Base-by-base conservation (phyloP, 2,113 vertebrate genomes). In the Pycnonotus jocosus region DNA sequence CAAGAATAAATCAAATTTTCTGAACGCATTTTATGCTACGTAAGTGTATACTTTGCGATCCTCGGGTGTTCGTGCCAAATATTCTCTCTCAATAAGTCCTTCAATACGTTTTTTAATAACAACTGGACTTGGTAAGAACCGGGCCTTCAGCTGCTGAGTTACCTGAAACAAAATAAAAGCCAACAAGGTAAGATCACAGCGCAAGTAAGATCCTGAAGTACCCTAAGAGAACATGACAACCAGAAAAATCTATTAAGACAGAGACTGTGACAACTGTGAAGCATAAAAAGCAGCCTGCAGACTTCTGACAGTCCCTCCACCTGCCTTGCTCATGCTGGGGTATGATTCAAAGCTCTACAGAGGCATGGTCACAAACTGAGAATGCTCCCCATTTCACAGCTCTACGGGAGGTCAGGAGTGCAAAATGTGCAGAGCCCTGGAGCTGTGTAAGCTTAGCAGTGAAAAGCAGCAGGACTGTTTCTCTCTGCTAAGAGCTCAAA, bases 51-150 rank as follows among this genome's bases (percentile, higher is more conserved):
- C 98, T 99, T 99, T 99, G 97, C 99, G 99, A 98, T 99, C 99
- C 96, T 99, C 99, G 92, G 99, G 99, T 93, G 99, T 99, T 98
- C 99, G 98, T 96, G 99, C 99, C 98, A 99, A 98, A 98, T 99
- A 99, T 97, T 99, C 99, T 98, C 99, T 98, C 98, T 99, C 99
- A 99, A 99, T 99, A 98, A 99, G 99, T 99, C 99, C 99, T 98
- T 99, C 99, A 97, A 99, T 99, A 96, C 99, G 99, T 95, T 99
- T 99, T 98, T 99, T 99, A 98, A 99, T 99, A 95, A 99, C 99
- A 98, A 99, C 99, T 84, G 99, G 99, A 96, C 99, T 99, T 97
- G 99, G 99, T 97, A 99, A 98, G 97, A 99, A 99, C 97, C 99
- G 98, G 66, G 98, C 98, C 95, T 98, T 98, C 96, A 99, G 98